Evolutionary conservation across 2,797 vertebrate species (phyloP).

Genomic region (Brotogeris chrysoptera): DNA sequence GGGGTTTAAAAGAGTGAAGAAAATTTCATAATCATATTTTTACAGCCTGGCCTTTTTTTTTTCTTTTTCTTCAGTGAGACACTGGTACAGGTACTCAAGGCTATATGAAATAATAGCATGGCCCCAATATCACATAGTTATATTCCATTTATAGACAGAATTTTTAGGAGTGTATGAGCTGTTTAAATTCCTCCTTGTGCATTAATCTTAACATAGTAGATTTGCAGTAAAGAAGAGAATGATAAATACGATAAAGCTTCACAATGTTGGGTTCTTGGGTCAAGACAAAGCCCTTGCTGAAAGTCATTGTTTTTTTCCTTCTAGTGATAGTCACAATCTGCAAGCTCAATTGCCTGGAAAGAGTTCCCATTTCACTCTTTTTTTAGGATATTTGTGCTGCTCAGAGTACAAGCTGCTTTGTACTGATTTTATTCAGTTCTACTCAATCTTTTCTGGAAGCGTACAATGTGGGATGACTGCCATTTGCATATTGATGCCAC

Average conservation of each 20-base stretch:
- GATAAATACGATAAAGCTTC: background rate
- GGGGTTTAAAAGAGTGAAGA: constrained; percentile 46
- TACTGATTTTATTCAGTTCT: background rate
- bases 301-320: background rate
- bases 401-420: background rate
- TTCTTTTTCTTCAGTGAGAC: background rate
- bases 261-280: background rate
- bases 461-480: background rate
- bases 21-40: background rate
- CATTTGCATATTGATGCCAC: background rate
- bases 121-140: background rate
- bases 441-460: background rate
- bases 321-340: background rate
- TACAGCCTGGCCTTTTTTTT: background rate
- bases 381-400: background rate
- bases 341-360: background rate
- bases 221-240: background rate
- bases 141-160: background rate
- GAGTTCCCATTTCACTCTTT: background rate
- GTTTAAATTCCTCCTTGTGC: background rate
- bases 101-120: background rate
- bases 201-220: background rate
- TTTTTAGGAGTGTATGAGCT: background rate
- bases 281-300: background rate
- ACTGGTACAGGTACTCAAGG: background rate